Percentiles rank a stretch among this genome's conserved stretches.
phyloP scores from a whole-genome alignment of 2,797 vertebrate genomes.

The Hippocampus kuda region DNA sequence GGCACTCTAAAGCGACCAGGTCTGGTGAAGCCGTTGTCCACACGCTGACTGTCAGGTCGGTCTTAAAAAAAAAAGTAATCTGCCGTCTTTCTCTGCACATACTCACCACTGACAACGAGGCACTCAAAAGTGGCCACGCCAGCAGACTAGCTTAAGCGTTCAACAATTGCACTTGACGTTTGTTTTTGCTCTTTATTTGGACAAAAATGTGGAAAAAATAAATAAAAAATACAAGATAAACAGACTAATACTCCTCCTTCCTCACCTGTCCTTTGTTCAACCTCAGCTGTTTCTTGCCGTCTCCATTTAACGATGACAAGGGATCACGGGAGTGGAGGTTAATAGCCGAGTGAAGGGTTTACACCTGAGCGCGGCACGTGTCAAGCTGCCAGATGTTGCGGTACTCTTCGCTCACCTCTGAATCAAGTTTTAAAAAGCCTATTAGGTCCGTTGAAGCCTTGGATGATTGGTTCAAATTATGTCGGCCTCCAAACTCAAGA shows the following conservation, averaged over 20 bases:
- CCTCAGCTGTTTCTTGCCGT: constrained; percentile 8
- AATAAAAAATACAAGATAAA: background rate
- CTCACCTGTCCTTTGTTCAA: background rate
- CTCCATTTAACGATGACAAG: constrained; percentile 27
- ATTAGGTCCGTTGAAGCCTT: background rate
- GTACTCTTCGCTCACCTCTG: background rate
- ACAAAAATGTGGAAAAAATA: too few species aligned
- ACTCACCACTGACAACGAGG: too few species aligned
- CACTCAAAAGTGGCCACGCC: too few species aligned
- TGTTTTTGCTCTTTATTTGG: too few species aligned
- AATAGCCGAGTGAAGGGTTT: constrained; percentile 37
- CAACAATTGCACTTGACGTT: too few species aligned
- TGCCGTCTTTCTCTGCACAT: too few species aligned
- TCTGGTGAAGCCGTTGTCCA: too few species aligned
- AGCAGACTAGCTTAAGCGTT: too few species aligned
- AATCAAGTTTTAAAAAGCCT: background rate
- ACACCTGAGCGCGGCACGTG: background rate
- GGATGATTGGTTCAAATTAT: background rate
- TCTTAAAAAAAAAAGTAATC: too few species aligned
- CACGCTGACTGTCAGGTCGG: too few species aligned
- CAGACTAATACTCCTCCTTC: too few species aligned
- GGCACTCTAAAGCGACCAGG: too few species aligned
- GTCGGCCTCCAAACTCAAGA: background rate
- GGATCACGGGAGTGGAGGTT: constrained; percentile 26
- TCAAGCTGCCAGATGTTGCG: background rate